These are phyloP conservation scores for Plebejus melissa DNA, from an alignment of 2,888 invertebrate species.

Conservation along the genomic window DNA sequence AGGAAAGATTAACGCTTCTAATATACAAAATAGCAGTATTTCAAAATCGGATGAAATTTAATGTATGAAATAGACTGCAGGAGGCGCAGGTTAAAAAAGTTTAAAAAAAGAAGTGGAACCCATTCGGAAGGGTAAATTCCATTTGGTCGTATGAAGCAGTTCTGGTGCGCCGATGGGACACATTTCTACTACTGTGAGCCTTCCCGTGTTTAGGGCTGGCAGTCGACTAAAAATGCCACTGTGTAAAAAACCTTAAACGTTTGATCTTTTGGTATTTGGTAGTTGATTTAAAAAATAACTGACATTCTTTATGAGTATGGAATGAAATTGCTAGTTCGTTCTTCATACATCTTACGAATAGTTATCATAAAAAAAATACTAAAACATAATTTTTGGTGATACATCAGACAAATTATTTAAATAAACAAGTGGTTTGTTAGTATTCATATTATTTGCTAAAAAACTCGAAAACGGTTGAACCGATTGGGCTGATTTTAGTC, in stretches of 20 bases:
- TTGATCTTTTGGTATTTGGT: background rate
- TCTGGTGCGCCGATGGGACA: slow-evolving; percentile 38
- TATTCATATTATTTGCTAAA: too few relatives aligned
- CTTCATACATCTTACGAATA: too few relatives aligned
- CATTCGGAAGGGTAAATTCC: slow-evolving; percentile 67
- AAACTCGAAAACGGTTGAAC: too few relatives aligned
- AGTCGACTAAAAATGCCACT: slow-evolving; percentile 60
- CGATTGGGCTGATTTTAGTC: too few relatives aligned
- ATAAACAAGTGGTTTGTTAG: too few relatives aligned
- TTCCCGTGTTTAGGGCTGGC: slow-evolving; percentile 34
- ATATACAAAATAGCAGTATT: background rate
- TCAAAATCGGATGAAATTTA: slow-evolving; percentile 16
- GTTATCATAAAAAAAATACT: too few relatives aligned
- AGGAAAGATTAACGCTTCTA: background rate
- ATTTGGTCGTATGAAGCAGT: slow-evolving; percentile 53
- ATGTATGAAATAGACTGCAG: slow-evolving; percentile 43
- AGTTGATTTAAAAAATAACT: background rate
- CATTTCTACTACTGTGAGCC: slow-evolving; percentile 41
- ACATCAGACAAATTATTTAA: too few relatives aligned
- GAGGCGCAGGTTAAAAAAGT: slow-evolving; percentile 65
- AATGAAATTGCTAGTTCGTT: too few relatives aligned
- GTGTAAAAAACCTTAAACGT: background rate
- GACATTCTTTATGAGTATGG: background rate
- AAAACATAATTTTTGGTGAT: too few relatives aligned
- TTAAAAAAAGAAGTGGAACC: slow-evolving; percentile 64